A percentile compares a stretch with the other conserved stretches of the same genome.
These are phyloP conservation scores for Trinorchestia longiramus DNA, from an alignment of 1,140 invertebrate species.

Conservation along the genomic window DNA sequence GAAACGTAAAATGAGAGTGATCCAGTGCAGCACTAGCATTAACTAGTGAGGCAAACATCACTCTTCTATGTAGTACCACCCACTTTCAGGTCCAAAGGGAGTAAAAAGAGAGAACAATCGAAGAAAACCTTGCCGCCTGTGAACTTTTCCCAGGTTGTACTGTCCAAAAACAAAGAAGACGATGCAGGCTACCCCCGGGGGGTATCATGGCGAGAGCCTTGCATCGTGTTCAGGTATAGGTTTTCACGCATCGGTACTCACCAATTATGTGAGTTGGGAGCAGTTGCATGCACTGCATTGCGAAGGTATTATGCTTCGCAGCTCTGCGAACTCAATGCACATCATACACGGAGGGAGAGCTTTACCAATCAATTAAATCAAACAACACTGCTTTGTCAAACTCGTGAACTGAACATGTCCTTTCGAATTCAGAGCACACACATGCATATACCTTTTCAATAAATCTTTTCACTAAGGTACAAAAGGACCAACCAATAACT, in stretches of 20 bases:
- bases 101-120: not conserved
- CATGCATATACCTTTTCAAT: too few relatives aligned
- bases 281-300: not conserved
- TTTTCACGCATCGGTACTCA: not conserved
- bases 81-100: not conserved
- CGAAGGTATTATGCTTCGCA: not conserved
- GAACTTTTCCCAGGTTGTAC: constrained; percentile 45
- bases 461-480: too few relatives aligned
- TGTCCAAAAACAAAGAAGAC: constrained; percentile 38
- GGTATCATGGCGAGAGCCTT: not conserved
- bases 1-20: not conserved
- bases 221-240: not conserved
- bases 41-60: not conserved
- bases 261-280: not conserved
- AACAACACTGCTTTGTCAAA: not conserved
- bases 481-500: too few relatives aligned
- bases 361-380: not conserved
- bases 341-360: not conserved
- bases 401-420: not conserved
- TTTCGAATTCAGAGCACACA: not conserved
- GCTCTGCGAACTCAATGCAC: not conserved
- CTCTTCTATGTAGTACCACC: not conserved
- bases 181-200: not conserved
- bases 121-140: constrained; percentile 25
- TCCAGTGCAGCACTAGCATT: not conserved